Evolutionary conservation across 2,888 invertebrate genomes (phyloP), one percentile per base, ranked within the genome.

Genomic region (Philhelius pedissequus): DNA sequence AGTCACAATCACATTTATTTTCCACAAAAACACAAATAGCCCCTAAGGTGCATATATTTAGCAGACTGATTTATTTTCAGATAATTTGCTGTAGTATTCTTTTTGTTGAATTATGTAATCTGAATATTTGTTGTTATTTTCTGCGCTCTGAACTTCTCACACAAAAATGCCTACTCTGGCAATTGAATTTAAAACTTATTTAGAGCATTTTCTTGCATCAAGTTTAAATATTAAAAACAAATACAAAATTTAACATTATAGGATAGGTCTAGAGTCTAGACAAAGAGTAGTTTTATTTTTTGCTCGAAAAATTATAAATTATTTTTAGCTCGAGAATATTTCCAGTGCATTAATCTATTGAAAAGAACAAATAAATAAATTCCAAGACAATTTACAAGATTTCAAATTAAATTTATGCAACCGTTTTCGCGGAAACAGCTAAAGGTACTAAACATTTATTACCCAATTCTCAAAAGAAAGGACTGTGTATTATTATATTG

Each of bases 11-110:
- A 43, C 75, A 69, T 58, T 68, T 71, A 73, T 75, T 80, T 76
- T 76, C 76, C 84, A 84, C 80, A 71, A 38, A 64, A 52, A 27
- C 83, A 84, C 64, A 79, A 84, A 84, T 76, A 80, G 68, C 71
- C 56, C 30, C 62, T 64, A 66, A 64, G 68, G 74, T 69, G 79
- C 74, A 69, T 79, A 84, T 79, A 84, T 82, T 78, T 78, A 73
- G 62, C 74, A 56, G 27, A 75, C 66, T 45, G 75, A 75, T 76
- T 80, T 84, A 84, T 84, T 80, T 84, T 84, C 80, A 76, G 75
- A 76, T 60, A 56, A 25, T 56, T 30, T 69, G 54, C 62, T 40
- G 62, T 43, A 25, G 64, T 64, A 13, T 48, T 20, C 9, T 43
- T 40, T 52, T 50, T 35, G 25, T 75, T 40, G 32, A 76, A 71